Conservation (phyloP, 1,140 invertebrate genomes). For the Drosophila rufa region DNA sequence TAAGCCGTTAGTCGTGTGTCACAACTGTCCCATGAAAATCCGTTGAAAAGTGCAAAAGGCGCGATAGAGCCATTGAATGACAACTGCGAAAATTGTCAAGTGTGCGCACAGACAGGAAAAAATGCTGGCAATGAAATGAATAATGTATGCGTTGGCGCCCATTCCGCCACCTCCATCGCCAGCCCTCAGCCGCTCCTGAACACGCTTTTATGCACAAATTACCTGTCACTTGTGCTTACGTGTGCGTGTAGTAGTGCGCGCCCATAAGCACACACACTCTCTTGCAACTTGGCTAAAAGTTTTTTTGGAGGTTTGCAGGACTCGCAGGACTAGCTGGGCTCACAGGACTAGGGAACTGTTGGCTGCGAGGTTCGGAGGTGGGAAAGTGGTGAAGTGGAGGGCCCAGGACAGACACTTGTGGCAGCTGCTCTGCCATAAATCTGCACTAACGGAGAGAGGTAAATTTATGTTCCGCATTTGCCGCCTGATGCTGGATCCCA, state of each 20-base stretch:
- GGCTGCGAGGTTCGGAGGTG: slow-evolving; percentile 15
- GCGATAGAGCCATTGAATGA: slow-evolving; percentile 39
- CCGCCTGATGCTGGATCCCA: slow-evolving; percentile 3
- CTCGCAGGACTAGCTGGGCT: slow-evolving; percentile 10
- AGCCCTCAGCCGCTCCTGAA: slow-evolving; percentile 11
- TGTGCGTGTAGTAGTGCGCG: slow-evolving; percentile 53
- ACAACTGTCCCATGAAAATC: slow-evolving; percentile 48
- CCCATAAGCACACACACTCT: slow-evolving; percentile 24
- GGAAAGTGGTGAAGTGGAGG: slow-evolving; percentile 19
- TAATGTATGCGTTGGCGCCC: slow-evolving; percentile 62
- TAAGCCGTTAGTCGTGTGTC: slow-evolving; percentile 18
- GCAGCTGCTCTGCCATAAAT: slow-evolving; percentile 60
- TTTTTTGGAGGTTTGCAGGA: slow-evolving; percentile 26
- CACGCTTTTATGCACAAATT: slow-evolving; percentile 76
- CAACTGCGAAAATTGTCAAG: slow-evolving; percentile 66
- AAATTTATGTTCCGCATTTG: slow-evolving; percentile 62
- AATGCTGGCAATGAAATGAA: slow-evolving; percentile 65
- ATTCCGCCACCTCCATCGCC: slow-evolving; percentile 3
- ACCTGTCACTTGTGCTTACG: slow-evolving; percentile 78
- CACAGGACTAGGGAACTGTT: slow-evolving; percentile 4
- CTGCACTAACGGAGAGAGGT: slow-evolving; percentile 32
- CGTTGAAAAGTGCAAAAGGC: slow-evolving; percentile 58
- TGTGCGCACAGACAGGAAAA: slow-evolving; percentile 31
- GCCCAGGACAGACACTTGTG: slow-evolving; percentile 43
- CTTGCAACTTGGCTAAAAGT: slow-evolving; percentile 25